These are phyloP conservation scores for Pelecanoides urinatrix DNA, from an alignment of 2,113 vertebrate genomes.

Conservation along the genomic window DNA sequence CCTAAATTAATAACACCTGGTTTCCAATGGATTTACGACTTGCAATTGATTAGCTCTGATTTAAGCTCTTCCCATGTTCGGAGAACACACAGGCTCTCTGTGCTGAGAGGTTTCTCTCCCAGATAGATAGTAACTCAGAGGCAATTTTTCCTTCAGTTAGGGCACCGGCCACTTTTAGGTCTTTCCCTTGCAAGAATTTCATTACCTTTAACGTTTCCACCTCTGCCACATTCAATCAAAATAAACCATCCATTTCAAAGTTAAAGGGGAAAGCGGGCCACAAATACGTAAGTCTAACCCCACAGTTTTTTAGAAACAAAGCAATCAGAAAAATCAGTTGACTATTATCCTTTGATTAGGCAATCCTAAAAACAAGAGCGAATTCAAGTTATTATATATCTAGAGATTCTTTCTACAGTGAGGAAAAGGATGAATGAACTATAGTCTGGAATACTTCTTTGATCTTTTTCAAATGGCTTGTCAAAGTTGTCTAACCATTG, in stretches of 20 bases:
- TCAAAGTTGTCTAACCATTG: constrained; percentile 15
- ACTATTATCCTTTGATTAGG: background rate
- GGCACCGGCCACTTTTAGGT: background rate
- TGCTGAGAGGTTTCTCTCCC: background rate
- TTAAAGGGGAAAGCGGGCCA: background rate
- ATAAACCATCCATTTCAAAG: background rate
- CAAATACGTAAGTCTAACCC: background rate
- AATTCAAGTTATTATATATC: background rate
- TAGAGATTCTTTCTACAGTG: background rate
- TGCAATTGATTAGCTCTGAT: background rate
- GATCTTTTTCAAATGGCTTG: constrained; percentile 13
- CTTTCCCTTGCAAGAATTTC: background rate
- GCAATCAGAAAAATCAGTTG: background rate
- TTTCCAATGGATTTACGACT: constrained; percentile 26
- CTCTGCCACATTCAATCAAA: background rate
- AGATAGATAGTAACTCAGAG: background rate
- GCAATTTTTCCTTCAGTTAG: background rate
- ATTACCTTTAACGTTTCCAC: background rate
- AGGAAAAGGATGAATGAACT: background rate
- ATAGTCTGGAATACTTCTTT: background rate
- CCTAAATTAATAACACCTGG: constrained; percentile 23
- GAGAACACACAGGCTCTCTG: background rate
- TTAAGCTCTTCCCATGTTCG: background rate
- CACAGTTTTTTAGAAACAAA: background rate
- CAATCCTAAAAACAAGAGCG: background rate